phyloP scores from a whole-genome alignment of 2,113 vertebrate genomes.

The Mystacornis crossleyi region DNA sequence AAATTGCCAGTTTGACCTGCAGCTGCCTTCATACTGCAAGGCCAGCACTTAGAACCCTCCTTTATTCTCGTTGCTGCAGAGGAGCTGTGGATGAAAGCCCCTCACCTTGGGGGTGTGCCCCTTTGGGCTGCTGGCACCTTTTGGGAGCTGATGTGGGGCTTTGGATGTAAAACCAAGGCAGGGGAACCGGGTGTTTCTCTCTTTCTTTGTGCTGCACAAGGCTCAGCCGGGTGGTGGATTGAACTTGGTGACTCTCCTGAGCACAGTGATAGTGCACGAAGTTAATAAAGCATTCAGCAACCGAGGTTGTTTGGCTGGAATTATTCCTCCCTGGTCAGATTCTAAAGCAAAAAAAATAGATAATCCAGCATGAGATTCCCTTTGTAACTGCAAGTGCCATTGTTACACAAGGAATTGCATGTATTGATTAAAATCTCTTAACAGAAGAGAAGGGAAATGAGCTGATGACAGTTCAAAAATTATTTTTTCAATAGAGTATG shows the following conservation, averaged over 20 bases:
- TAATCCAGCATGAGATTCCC: background rate
- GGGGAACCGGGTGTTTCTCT: accelerated
- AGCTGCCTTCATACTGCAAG: background rate
- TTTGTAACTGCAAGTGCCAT: background rate
- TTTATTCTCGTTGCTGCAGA: accelerated
- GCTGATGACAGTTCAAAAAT: background rate
- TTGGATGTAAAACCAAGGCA: background rate
- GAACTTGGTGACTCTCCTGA: background rate
- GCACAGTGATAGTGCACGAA: accelerated
- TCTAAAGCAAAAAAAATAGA: background rate
- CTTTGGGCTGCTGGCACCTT: background rate
- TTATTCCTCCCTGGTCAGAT: background rate
- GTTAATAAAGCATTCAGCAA: background rate
- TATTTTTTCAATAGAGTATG: background rate
- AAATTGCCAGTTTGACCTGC: background rate
- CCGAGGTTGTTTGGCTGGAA: background rate
- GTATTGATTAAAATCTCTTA: conserved; percentile 7
- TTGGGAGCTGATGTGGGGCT: background rate
- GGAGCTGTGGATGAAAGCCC: background rate
- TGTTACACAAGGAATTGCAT: background rate
- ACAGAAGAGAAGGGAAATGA: background rate
- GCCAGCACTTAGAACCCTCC: background rate
- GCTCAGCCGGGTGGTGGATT: background rate
- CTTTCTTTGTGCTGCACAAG: background rate
- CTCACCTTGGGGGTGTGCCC: background rate